A percentile compares a stretch with the other conserved stretches of the same genome.
These are phyloP conservation scores for Microtus richardsoni DNA, from an alignment of 2,113 vertebrate genomes.

Conservation along the genomic window DNA sequence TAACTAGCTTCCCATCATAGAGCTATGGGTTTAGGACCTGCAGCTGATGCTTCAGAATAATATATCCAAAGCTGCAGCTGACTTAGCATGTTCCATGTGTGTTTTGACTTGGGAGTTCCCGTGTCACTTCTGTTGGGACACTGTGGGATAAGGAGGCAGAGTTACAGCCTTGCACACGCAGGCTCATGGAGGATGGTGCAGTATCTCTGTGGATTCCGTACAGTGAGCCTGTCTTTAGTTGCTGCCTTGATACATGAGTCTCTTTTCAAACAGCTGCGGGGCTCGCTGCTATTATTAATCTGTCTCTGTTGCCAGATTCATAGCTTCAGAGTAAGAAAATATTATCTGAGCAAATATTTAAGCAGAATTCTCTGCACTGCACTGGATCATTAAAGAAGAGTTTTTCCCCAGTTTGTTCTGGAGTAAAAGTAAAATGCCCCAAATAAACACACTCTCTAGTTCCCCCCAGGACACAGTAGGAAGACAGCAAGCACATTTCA, in stretches of 20 bases:
- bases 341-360: conserved; percentile 87
- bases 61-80: background rate
- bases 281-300: conserved; percentile 81
- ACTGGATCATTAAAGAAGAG: conserved; percentile 87
- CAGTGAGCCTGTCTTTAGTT: conserved; percentile 53
- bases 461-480: conserved; percentile 53
- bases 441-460: conserved; percentile 75
- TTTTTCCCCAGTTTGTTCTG: conserved; percentile 78
- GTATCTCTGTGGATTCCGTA: background rate
- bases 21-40: background rate
- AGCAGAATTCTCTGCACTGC: conserved; percentile 84
- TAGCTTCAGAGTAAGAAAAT: conserved; percentile 84
- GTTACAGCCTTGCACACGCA: background rate
- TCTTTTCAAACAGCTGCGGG: conserved; percentile 80
- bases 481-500: conserved; percentile 4
- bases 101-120: background rate
- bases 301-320: conserved; percentile 81
- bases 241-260: conserved; percentile 63
- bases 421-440: conserved; percentile 74
- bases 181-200: background rate
- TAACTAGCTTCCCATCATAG: background rate
- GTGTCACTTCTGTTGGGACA: background rate
- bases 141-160: background rate
- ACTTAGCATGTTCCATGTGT: background rate
- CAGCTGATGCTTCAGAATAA: conserved; percentile 2